Conservation (phyloP, 35 echinoderm and acorn worm species). For the Diadema setosum region DNA sequence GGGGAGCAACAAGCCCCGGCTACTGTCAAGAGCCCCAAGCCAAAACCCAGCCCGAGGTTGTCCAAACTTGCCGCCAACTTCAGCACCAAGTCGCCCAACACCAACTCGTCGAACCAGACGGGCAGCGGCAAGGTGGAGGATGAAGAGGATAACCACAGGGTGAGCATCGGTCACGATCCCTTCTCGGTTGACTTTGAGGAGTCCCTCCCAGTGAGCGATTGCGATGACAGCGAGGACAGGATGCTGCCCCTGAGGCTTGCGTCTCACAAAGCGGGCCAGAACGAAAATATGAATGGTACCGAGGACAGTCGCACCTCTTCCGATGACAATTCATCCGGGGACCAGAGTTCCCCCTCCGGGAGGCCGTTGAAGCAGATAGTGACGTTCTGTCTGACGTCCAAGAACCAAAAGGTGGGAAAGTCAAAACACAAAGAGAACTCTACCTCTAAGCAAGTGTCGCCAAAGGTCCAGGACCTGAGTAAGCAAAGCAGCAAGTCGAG, state of each 20-base stretch:
- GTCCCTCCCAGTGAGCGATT: neutral
- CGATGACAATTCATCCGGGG: neutral
- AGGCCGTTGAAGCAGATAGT: neutral
- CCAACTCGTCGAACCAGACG: neutral
- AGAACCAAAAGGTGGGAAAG: neutral
- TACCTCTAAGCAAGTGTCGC: neutral
- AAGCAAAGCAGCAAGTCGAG: neutral
- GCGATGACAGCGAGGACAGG: neutral
- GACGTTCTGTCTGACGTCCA: neutral
- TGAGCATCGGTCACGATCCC: neutral
- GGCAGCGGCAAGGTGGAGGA: neutral
- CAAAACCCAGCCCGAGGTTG: neutral
- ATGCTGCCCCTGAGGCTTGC: neutral
- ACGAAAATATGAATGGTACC: neutral
- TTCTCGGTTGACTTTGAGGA: constrained; percentile 14
- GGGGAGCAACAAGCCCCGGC: neutral
- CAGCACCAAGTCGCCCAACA: neutral
- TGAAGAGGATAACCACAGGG: neutral
- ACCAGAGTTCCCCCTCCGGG: neutral
- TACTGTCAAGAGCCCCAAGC: constrained; percentile 5
- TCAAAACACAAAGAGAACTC: neutral
- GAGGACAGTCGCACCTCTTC: neutral
- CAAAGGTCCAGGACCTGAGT: neutral
- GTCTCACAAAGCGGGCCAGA: neutral
- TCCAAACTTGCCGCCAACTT: constrained; percentile 10